Evolutionary conservation across 2,888 invertebrate species (phyloP), one percentile per base, ranked within the genome.

Genomic region (Ophion ventricosus): DNA sequence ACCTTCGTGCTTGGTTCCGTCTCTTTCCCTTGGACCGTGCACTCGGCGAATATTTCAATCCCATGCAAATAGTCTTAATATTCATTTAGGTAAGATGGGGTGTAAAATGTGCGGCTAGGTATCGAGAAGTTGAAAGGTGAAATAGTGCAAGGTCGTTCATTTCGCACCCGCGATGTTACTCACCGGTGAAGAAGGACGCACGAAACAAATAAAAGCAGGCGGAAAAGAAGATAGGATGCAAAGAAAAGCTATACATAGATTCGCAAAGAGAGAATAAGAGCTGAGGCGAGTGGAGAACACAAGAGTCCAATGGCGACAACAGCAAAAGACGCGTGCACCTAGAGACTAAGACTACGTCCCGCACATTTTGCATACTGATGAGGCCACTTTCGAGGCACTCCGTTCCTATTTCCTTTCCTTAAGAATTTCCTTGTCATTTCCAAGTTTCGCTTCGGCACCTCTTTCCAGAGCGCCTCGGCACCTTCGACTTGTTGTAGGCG

Each of bases 321-420:
- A 75, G 59, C 4, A 54, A 66, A 66, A 66, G 67, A 88, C 87
- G 88, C 88, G 88, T 87, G 85, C 87, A 86, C 83, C 86, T 88
- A 86, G 85, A 86, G 88, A 67, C 59, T 49, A 74, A 43, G 80
- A 35, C 69, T 25, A 67, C 74, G 25, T 57, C 89, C 90, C 87
- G 87, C 86, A 89, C 91, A 90, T 90, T 90, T 91, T 91, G 90
- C 90, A 91, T 91, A 89, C 91, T 89, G 91, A 91, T 91, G 91
- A 91, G 89, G 79, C 88, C 90, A 90, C 90, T 91, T 90, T 90
- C 87, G 77, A 90, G 85, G 82, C 87, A 89, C 88, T 88, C 88
- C 86, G 80, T 86, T 88, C 86, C 88, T 87, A 89, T 89, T 90
- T 90, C 88, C 90, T 89, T 89, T 90, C 87, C 84, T 85, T 70